Evolutionary conservation across 1,140 invertebrate species (phyloP), one percentile per base, ranked within the genome.

Genomic region (Drosophila virilis): DNA sequence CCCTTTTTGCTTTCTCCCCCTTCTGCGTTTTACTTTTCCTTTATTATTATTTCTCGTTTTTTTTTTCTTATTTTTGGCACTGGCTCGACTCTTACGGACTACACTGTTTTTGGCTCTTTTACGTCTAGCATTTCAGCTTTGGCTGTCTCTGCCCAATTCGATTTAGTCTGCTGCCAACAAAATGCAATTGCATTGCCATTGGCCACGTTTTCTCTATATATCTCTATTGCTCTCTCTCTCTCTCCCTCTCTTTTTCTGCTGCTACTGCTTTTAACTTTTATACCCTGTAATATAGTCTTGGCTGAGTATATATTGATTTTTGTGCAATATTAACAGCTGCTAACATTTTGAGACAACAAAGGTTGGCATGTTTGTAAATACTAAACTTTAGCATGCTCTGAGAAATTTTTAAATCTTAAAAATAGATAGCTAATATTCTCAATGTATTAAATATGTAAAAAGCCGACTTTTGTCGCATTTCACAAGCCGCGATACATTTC

Each of bases 101-200:
- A 48, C 22, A 40, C 37, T 28, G 22, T 58, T 43, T 22, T 37
- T 43, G 4, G 8, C 13, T 52, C 37, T 8, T 58, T 42, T 48
- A 22, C 70, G 60, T 77, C 61, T 64, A 69, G 62, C 64, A 66
- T 52, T 73, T 84, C 74, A 57, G 77, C 42, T 62, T 54, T 65
- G 66, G 68, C 69, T 72, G 74, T 70, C 61, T 72, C 61, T 72
- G 75, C 79, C 81, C 83, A 85, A 85, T 85, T 85, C 78, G 83
- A 85, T 85, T 85, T 85, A 70, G 80, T 62, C 71, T 74, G 72
- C 65, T 77, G 64, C 83, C 77, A 86, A 86, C 71, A 82, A 79
- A 78, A 86, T 82, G 82, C 74, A 78, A 85, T 82, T 82, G 75
- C 83, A 78, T 67, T 76, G 83, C 83, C 75, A 76, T 67, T 86